These are phyloP conservation scores for Zootoca vivipara DNA, from an alignment of 2,113 vertebrate species.

Conservation along the genomic window DNA sequence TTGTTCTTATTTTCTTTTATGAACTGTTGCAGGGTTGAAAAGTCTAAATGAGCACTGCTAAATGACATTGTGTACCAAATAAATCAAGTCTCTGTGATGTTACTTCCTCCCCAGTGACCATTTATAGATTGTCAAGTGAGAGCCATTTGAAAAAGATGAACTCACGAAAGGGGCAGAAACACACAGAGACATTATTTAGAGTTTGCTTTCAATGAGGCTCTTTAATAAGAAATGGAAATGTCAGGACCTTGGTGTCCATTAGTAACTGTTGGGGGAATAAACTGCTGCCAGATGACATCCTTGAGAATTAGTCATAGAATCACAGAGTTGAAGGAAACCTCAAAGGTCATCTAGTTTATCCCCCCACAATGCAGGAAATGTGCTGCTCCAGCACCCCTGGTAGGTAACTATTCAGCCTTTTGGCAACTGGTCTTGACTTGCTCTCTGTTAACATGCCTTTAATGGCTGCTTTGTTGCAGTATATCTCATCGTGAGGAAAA, in stretches of 20 bases:
- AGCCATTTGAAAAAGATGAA: background rate
- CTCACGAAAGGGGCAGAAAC: fast-evolving
- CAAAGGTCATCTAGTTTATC: too few relatives aligned
- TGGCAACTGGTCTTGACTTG: background rate
- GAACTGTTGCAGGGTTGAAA: background rate
- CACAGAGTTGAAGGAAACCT: too few relatives aligned
- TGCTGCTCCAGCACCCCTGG: too few relatives aligned
- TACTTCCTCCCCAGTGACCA: background rate
- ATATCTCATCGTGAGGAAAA: background rate
- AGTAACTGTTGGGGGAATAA: background rate
- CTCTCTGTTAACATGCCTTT: background rate
- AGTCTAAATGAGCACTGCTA: fast-evolving
- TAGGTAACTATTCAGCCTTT: too few relatives aligned
- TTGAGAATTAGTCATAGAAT: too few relatives aligned
- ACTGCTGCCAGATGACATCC: fast-evolving
- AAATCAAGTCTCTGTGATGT: background rate
- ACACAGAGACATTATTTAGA: fast-evolving
- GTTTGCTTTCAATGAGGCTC: background rate
- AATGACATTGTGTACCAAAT: fast-evolving
- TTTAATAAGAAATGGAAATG: background rate
- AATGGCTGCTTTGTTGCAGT: background rate
- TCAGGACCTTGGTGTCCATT: fast-evolving
- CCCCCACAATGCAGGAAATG: too few relatives aligned
- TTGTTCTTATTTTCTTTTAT: background rate
- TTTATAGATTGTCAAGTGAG: fast-evolving